Base-by-base conservation (phyloP, 35 echinoderm and acorn worm species). In the Strongylocentrotus purpuratus region DNA sequence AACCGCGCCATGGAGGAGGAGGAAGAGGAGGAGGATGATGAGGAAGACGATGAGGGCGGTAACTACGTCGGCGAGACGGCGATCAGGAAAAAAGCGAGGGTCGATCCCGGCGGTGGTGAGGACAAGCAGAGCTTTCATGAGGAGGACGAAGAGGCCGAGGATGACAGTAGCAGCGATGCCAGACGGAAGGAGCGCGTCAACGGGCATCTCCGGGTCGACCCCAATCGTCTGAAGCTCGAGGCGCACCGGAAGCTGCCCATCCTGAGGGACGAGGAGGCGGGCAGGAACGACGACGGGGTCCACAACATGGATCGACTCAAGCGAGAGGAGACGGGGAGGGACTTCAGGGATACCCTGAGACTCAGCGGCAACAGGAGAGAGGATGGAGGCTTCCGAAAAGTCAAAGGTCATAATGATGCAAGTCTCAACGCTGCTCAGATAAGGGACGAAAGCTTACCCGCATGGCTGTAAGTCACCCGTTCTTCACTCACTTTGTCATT, bases 391-490 rank as follows among this genome's bases (percentile, higher is more conserved):
- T 47, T 85, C 45, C 85, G 97, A n/a, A 95, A 97, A 33, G 95
- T 94, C 28, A 97, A 94, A 90, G 95, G 94, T 45, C 97, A 97
- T 45, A 88, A 96, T 31, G 97, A 97, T 35, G 97, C 93, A 33
- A 97, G 97, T 71, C 52, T 95, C 31, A 55, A 55, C 20, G 28
- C 61, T 32, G 94, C 46, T 31, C 59, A 35, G 45, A 95, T 59
- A 46, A 92, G 35, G 45, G 94, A 88, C 33, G 87, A 94, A 17
- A 58, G 93, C 70, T 47, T 95, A 33, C 47, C 31, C 33, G 45
- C 94, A 48, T 97, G 94, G 94, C 91, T 94, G 96, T 97, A 92
- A 95, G 96, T 86, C 15, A 7, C 15, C 32, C 50, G 9, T 90
- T 58, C 31, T 78, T 78, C 18, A 7, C 2, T 22, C 33, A 32